phyloP scores from a whole-genome alignment of 2,888 invertebrate genomes.

The Creontiades dilutus region DNA sequence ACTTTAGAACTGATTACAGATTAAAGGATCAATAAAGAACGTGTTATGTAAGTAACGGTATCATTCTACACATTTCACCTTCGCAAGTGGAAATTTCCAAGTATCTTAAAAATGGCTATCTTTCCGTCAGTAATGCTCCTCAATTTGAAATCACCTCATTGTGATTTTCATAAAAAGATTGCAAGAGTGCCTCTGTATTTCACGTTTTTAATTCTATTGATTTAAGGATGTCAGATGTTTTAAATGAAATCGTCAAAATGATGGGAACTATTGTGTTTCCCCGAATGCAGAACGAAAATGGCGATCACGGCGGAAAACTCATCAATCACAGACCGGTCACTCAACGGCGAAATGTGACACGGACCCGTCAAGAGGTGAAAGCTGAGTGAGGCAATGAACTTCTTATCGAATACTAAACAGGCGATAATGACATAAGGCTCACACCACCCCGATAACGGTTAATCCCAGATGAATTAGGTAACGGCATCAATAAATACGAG shows the following conservation, averaged over 20 bases:
- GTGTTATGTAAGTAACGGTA: no score
- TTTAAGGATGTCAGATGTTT: neutral
- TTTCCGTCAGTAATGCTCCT: no score
- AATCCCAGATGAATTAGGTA: neutral
- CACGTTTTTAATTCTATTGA: neutral
- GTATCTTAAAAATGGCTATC: no score
- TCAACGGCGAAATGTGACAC: neutral
- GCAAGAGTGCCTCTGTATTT: neutral
- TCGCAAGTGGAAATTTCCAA: no score
- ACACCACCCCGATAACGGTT: conserved; percentile 4
- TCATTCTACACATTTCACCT: no score
- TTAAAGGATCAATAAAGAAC: no score
- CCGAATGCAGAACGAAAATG: neutral
- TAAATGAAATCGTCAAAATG: neutral
- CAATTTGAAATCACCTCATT: neutral
- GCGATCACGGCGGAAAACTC: neutral
- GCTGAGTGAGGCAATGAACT: conserved; percentile 30
- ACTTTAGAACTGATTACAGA: no score
- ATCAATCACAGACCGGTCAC: neutral
- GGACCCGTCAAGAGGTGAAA: neutral
- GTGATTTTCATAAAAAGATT: neutral
- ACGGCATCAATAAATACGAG: neutral
- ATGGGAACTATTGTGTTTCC: neutral
- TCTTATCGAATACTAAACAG: conserved; percentile 24
- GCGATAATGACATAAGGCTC: conserved; percentile 4